These are phyloP conservation scores for Andinoacara biseriatus DNA, from an alignment of 2,113 vertebrate genomes.

Conservation along the genomic window DNA sequence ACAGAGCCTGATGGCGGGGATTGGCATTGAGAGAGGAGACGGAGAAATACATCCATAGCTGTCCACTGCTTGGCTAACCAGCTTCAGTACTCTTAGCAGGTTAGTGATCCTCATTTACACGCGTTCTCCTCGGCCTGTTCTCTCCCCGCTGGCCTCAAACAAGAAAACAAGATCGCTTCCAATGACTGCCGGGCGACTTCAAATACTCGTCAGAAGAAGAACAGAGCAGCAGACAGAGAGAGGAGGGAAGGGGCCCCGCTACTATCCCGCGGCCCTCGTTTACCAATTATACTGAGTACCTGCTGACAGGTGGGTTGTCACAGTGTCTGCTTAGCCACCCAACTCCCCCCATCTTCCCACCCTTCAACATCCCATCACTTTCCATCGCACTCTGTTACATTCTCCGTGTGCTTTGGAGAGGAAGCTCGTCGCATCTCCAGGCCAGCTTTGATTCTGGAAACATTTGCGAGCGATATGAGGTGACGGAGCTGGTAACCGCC, in stretches of 20 bases:
- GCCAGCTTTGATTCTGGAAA: slow-evolving; percentile 74
- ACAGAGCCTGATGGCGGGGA: slow-evolving; percentile 77
- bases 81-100: slow-evolving; percentile 54
- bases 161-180: slow-evolving; percentile 39
- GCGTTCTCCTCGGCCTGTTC: background rate
- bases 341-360: slow-evolving; percentile 50
- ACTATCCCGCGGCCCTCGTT: slow-evolving; percentile 79
- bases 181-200: slow-evolving; percentile 74
- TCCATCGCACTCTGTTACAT: slow-evolving; percentile 49
- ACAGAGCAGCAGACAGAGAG: slow-evolving; percentile 56
- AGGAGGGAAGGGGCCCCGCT: slow-evolving; percentile 61
- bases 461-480: slow-evolving; percentile 17
- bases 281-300: slow-evolving; percentile 86
- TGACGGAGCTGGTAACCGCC: background rate
- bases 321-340: slow-evolving; percentile 73
- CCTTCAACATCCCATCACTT: slow-evolving; percentile 55
- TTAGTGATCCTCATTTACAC: slow-evolving; percentile 43
- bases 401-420: slow-evolving; percentile 58
- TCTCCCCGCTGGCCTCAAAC: slow-evolving; percentile 36
- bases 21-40: slow-evolving; percentile 70
- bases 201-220: slow-evolving; percentile 78
- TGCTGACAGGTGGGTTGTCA: slow-evolving; percentile 85
- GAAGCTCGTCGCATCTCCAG: slow-evolving; percentile 66
- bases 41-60: slow-evolving; percentile 63
- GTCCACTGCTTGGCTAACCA: slow-evolving; percentile 54